A percentile compares a stretch with the other conserved stretches of the same genome.
Conservation (phyloP, 1,140 invertebrate species). For the Diachasmimorpha longicaudata region DNA sequence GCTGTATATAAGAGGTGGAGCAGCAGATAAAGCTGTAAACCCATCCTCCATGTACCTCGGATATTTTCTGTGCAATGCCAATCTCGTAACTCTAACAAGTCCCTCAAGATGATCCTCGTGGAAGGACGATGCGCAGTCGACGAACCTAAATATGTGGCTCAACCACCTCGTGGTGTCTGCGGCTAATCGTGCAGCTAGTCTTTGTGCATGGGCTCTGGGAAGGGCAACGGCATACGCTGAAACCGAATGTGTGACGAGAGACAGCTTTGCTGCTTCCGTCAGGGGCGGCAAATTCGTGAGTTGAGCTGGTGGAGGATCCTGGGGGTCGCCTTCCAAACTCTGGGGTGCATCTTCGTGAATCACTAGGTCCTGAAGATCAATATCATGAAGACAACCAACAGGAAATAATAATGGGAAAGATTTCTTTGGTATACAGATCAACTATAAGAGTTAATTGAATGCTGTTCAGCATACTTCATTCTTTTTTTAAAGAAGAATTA, state of each 20-base stretch:
- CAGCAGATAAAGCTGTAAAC: constrained; percentile 74
- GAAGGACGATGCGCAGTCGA: constrained; percentile 76
- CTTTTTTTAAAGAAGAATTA: too few species aligned
- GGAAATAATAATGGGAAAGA: background rate
- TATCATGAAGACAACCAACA: too few species aligned
- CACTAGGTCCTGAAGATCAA: constrained; percentile 60
- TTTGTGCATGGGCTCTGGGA: constrained; percentile 72
- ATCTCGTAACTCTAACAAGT: constrained; percentile 75
- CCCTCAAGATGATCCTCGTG: constrained; percentile 82
- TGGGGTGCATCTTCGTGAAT: constrained; percentile 60
- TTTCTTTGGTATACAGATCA: background rate
- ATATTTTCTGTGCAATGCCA: constrained; percentile 82
- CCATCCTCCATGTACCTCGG: constrained; percentile 83
- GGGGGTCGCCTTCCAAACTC: constrained; percentile 45
- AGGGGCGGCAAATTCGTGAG: constrained; percentile 61
- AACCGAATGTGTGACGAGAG: constrained; percentile 76
- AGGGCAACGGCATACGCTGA: constrained; percentile 76
- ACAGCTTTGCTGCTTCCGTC: constrained; percentile 69
- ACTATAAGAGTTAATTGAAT: too few species aligned
- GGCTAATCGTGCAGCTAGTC: constrained; percentile 73
- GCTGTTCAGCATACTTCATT: too few species aligned
- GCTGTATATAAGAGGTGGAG: constrained; percentile 82
- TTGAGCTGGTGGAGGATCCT: constrained; percentile 42
- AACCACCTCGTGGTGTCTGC: constrained; percentile 81
- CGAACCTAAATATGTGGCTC: constrained; percentile 76